phyloP scores from a whole-genome alignment of 2,888 invertebrate species.

The Oconnorella tubifera region DNA sequence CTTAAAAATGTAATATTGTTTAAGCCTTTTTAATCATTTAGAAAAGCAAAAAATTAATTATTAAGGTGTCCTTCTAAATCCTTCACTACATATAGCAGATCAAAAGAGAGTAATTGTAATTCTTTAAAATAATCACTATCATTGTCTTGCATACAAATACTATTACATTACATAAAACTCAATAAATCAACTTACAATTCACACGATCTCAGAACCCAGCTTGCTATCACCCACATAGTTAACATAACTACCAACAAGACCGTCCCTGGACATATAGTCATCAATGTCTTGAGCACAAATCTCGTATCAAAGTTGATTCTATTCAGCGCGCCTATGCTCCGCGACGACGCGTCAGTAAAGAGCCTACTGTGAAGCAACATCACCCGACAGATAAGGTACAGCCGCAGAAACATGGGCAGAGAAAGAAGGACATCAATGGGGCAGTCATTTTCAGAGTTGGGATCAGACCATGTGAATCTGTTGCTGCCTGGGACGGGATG shows the following conservation, averaged over 20 bases:
- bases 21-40: no score
- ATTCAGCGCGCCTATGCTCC: constrained; percentile 66
- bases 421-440: constrained; percentile 84
- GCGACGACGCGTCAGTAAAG: constrained; percentile 98
- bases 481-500: constrained; percentile 63
- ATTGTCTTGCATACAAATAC: background rate
- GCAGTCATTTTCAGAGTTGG: constrained; percentile 35
- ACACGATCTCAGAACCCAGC: constrained; percentile 97
- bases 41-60: no score
- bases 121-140: background rate
- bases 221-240: constrained; percentile 98
- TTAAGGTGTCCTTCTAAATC: no score
- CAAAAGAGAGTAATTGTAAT: no score
- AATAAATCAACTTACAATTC: constrained; percentile 86
- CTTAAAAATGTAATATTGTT: no score
- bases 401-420: constrained; percentile 97
- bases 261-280: constrained; percentile 99
- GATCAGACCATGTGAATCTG: constrained; percentile 59
- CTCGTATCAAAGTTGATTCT: constrained; percentile 71
- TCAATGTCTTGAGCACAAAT: constrained; percentile 94
- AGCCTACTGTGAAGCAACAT: constrained; percentile 99
- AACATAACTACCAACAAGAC: constrained; percentile 99
- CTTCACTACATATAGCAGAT: no score
- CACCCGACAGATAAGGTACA: constrained; percentile 98
- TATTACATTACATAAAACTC: no score